Conservation (phyloP, 1,140 invertebrate genomes). For the Drosophila melanogaster region DNA sequence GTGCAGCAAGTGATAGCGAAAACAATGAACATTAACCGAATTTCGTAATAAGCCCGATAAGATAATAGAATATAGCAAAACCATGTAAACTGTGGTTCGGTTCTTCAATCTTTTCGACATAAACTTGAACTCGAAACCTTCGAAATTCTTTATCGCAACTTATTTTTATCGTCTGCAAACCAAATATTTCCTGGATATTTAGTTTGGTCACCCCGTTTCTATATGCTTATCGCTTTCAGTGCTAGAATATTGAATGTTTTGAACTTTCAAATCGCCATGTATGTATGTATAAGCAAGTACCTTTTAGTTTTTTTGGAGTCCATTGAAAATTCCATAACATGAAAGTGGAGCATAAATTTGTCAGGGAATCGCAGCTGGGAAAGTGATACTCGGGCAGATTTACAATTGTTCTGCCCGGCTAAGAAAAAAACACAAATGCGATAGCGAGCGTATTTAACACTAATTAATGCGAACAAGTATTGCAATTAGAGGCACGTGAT, state of each 20-base stretch:
- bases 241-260: neutral
- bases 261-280: neutral
- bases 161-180: conserved; percentile 38
- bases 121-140: conserved; percentile 48
- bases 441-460: conserved; percentile 27
- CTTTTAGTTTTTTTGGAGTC: conserved; percentile 84
- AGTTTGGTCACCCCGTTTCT: conserved; percentile 1
- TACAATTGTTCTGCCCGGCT: conserved; percentile 21
- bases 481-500: conserved; percentile 72
- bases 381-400: conserved; percentile 73
- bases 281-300: neutral
- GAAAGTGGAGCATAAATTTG: conserved; percentile 83
- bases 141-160: conserved; percentile 44
- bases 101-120: neutral
- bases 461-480: conserved; percentile 45
- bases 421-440: conserved; percentile 1
- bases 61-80: conserved; percentile 13
- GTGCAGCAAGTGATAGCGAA: conserved; percentile 20
- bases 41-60: conserved; percentile 23
- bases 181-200: conserved; percentile 36
- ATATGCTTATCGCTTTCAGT: conserved; percentile 11
- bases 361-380: conserved; percentile 74
- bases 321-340: conserved; percentile 84
- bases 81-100: conserved; percentile 16
- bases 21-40: conserved; percentile 34